phyloP scores from a whole-genome alignment of 2,113 vertebrate species.

The Eretmochelys imbricata region DNA sequence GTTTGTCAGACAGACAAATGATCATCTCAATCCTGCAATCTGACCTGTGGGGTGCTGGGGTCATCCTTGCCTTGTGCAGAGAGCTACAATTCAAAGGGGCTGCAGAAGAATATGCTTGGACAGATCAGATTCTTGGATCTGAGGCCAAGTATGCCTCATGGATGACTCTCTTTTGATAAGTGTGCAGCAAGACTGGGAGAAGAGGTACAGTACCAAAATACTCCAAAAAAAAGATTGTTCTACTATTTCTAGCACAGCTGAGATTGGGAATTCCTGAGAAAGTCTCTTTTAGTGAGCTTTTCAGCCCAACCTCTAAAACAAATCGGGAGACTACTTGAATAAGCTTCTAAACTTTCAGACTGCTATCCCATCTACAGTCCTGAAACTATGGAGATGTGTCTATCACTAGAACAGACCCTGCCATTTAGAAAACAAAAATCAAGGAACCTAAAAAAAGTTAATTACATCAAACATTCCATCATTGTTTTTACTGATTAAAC shows the following conservation, averaged over 20 bases:
- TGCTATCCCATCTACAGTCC: fast-evolving
- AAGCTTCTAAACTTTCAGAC: background rate
- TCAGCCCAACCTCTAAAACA: fast-evolving
- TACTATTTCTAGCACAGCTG: background rate
- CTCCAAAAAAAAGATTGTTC: background rate
- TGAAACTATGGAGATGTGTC: background rate
- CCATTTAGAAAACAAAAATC: background rate
- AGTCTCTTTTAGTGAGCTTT: background rate
- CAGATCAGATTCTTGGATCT: too few species aligned
- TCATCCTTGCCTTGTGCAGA: background rate
- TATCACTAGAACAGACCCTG: background rate
- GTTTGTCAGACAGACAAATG: background rate
- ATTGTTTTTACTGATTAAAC: background rate
- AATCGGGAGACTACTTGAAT: too few species aligned
- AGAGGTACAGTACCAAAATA: fast-evolving
- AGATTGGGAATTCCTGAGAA: background rate
- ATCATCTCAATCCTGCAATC: background rate
- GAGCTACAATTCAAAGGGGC: too few species aligned
- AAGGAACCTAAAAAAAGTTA: background rate
- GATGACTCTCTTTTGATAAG: too few species aligned
- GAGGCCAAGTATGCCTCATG: background rate
- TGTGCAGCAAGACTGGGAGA: background rate
- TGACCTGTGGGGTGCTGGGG: background rate
- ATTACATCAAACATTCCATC: background rate
- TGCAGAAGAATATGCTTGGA: background rate